These are phyloP conservation scores for Leptinotarsa haldemani DNA, from an alignment of 2,888 invertebrate species.

Conservation along the genomic window DNA sequence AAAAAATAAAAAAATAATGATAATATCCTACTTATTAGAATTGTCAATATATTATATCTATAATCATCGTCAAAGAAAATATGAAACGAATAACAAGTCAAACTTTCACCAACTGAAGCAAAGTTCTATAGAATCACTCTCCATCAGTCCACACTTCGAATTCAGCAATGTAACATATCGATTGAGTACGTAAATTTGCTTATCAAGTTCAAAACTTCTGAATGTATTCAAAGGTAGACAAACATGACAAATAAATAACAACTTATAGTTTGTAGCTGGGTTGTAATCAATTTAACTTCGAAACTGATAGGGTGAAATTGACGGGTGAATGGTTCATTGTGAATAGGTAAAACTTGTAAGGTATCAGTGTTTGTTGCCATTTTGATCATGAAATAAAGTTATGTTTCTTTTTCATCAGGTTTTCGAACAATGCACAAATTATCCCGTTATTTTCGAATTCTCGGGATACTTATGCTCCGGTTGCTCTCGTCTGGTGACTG, in stretches of 20 bases:
- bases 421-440: too few relatives aligned
- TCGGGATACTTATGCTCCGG: too few relatives aligned
- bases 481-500: too few relatives aligned
- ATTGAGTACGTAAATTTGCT: constrained; percentile 39
- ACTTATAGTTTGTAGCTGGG: constrained; percentile 42
- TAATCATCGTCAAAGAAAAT: background rate
- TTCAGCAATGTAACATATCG: constrained; percentile 25
- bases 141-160: background rate
- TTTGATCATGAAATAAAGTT: too few relatives aligned
- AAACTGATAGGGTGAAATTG: constrained; percentile 43
- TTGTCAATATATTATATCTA: too few relatives aligned
- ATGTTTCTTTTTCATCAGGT: too few relatives aligned
- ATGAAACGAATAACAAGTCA: too few relatives aligned
- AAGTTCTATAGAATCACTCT: background rate
- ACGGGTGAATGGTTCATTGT: constrained; percentile 31
- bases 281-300: constrained; percentile 47
- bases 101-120: too few relatives aligned
- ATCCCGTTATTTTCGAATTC: too few relatives aligned
- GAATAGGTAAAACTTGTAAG: constrained; percentile 15
- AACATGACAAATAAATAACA: constrained; percentile 42
- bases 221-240: constrained; percentile 40
- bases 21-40: too few relatives aligned
- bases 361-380: too few relatives aligned
- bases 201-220: constrained; percentile 38
- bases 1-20: too few relatives aligned